Conservation (phyloP, 2,797 vertebrate species). For the Avahi laniger region DNA sequence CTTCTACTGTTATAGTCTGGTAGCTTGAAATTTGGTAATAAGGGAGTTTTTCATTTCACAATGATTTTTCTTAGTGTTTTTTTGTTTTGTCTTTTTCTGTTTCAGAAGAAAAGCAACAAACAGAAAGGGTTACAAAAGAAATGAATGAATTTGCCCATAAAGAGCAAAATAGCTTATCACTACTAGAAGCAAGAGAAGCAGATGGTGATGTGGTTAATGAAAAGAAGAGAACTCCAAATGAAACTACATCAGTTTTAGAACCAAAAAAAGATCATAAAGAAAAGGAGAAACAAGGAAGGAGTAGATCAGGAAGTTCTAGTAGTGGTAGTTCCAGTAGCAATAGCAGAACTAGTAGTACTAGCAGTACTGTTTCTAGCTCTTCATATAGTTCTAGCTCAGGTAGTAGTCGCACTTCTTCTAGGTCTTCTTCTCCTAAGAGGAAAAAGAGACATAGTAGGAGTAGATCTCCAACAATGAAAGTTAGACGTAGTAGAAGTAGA, state of each 20-base stretch:
- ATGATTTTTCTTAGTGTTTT: not conserved
- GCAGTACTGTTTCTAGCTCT: constrained; percentile 92
- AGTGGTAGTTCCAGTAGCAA: constrained; percentile 93
- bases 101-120: constrained; percentile 92
- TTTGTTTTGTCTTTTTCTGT: constrained; percentile 65
- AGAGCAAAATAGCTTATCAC: constrained; percentile 89
- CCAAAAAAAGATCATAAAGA: constrained; percentile 89
- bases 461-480: constrained; percentile 90
- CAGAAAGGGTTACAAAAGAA: constrained; percentile 93
- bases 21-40: constrained; percentile 1
- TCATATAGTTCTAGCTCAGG: constrained; percentile 94
- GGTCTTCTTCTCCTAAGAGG: constrained; percentile 92
- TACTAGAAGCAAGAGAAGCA: constrained; percentile 92
- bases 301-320: constrained; percentile 90
- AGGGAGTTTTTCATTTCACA: not conserved
- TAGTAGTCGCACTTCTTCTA: constrained; percentile 94
- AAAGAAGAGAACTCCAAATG: constrained; percentile 93
- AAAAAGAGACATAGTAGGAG: constrained; percentile 94
- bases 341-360: constrained; percentile 89
- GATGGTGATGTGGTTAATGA: constrained; percentile 91
- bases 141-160: constrained; percentile 91
- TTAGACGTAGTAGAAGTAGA: constrained; percentile 92
- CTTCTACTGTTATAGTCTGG: not conserved
- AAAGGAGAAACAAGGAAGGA: constrained; percentile 89
- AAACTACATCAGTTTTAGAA: constrained; percentile 88